Conservation (phyloP, 1,140 invertebrate species). For the Neodiprion fabricii region DNA sequence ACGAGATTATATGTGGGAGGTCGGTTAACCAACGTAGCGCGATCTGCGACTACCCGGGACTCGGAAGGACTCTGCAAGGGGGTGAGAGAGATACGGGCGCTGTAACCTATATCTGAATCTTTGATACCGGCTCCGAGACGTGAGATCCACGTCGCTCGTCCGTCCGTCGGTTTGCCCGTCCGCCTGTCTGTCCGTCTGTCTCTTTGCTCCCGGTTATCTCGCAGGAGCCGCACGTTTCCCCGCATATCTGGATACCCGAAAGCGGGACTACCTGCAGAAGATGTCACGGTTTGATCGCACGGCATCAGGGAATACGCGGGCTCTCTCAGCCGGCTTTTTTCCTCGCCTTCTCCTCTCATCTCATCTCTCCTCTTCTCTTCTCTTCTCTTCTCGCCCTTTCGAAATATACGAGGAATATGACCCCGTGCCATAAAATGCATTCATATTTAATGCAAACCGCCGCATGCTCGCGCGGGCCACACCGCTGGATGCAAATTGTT, state of each 20-base stretch:
- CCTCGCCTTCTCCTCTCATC: no score
- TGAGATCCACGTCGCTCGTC: conserved; percentile 36
- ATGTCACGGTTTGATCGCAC: conserved; percentile 11
- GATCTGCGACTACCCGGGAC: no score
- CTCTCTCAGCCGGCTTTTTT: no score
- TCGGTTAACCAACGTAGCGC: no score
- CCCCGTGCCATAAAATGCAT: conserved; percentile 41
- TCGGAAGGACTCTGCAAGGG: conserved; percentile 20
- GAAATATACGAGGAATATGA: conserved; percentile 25
- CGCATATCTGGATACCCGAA: background rate
- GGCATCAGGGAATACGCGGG: background rate
- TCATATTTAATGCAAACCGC: conserved; percentile 56
- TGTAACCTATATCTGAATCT: conserved; percentile 24
- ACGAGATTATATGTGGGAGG: no score
- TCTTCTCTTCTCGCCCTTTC: background rate
- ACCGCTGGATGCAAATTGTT: conserved; percentile 57
- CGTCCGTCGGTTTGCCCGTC: conserved; percentile 31
- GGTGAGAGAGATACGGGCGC: conserved; percentile 29
- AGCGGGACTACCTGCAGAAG: background rate
- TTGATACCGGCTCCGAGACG: conserved; percentile 22
- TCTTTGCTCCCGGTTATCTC: no score
- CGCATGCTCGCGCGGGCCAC: conserved; percentile 31
- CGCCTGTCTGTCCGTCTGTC: conserved; percentile 20
- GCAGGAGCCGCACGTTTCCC: conserved; percentile 25
- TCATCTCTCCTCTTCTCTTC: background rate